A percentile compares a stretch with the other conserved stretches of the same genome.
Conservation (phyloP, 1,140 invertebrate genomes). For the Diachasma alloeum region DNA sequence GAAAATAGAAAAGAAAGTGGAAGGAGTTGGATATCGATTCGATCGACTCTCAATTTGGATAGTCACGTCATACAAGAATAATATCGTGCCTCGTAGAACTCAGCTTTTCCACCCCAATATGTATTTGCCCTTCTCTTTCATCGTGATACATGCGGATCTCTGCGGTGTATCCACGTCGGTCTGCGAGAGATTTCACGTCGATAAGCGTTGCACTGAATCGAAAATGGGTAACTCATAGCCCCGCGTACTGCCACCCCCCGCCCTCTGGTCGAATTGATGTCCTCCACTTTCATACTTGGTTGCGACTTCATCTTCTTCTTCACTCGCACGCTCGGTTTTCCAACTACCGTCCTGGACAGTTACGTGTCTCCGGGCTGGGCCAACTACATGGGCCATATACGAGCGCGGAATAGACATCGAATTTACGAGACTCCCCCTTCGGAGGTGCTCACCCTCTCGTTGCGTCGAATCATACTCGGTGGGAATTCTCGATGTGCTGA, state of each 20-base stretch:
- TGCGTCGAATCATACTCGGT: not conserved
- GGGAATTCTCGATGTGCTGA: slow-evolving; percentile 6
- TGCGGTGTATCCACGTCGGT: not conserved
- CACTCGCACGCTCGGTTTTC: not conserved
- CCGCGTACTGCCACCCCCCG: too few species aligned
- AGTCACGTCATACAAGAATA: slow-evolving; percentile 50
- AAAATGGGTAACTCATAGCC: not conserved
- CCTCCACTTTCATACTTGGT: not conserved
- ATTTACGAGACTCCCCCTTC: too few species aligned
- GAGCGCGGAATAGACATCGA: not conserved
- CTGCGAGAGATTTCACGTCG: not conserved
- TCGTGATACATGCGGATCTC: not conserved
- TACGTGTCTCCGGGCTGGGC: not conserved
- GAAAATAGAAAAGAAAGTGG: not conserved
- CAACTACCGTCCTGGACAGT: not conserved
- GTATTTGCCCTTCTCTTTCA: not conserved
- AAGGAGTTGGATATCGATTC: slow-evolving; percentile 37
- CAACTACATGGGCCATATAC: not conserved
- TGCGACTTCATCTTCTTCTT: not conserved
- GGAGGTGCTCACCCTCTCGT: too few species aligned
- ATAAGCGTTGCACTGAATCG: not conserved
- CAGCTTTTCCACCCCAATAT: not conserved
- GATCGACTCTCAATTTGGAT: slow-evolving; percentile 55
- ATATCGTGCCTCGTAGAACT: slow-evolving; percentile 36
- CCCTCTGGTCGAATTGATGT: not conserved